Percentiles rank a stretch among this genome's conserved stretches.
These are phyloP conservation scores for Zootermopsis nevadensis DNA, from an alignment of 2,888 invertebrate species.

Conservation along the genomic window DNA sequence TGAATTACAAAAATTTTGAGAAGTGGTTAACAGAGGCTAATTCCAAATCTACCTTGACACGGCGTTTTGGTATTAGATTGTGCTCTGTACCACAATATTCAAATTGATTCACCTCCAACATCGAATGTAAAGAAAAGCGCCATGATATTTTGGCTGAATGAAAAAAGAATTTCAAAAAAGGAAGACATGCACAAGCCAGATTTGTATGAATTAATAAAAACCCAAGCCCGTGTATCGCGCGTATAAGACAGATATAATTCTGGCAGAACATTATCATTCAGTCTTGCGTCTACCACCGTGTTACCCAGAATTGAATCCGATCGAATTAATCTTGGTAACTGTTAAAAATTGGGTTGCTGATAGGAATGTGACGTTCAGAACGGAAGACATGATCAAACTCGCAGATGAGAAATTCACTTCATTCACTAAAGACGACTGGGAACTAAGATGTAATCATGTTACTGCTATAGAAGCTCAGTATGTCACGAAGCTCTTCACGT, in stretches of 20 bases:
- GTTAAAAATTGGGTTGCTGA: background rate
- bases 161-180: background rate
- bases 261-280: background rate
- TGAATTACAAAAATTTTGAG: constrained; percentile 23
- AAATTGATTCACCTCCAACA: background rate
- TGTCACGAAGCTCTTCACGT: no score
- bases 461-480: background rate
- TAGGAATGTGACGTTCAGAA: background rate
- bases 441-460: background rate
- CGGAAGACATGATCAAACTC: background rate
- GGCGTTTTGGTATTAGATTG: background rate
- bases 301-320: background rate
- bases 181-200: background rate
- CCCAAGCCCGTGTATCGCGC: background rate
- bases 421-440: background rate
- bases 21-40: constrained; percentile 5
- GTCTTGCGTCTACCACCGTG: background rate
- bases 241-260: background rate
- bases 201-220: background rate
- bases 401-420: background rate
- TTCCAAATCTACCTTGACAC: background rate
- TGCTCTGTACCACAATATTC: background rate
- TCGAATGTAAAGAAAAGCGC: background rate
- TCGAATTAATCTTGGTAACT: background rate
- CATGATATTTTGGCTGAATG: background rate